Percentiles rank a stretch among this genome's conserved stretches.
These are phyloP conservation scores for Lamellibrachia columna DNA, from an alignment of 2,888 invertebrate genomes.

Conservation along the genomic window DNA sequence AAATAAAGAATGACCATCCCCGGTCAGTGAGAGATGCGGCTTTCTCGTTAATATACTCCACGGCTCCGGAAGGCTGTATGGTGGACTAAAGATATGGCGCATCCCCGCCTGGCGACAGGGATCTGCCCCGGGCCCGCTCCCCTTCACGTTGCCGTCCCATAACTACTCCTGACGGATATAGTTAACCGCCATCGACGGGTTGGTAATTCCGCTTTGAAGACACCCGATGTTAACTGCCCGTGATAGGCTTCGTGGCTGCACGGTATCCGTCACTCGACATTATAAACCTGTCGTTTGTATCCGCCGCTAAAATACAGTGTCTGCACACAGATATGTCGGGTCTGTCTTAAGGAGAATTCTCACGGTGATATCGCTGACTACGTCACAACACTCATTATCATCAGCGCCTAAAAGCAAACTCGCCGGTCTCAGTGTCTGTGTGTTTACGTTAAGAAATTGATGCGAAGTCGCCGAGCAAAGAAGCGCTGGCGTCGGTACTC, in stretches of 20 bases:
- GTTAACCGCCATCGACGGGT: background rate
- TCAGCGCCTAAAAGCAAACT: background rate
- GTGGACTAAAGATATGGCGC: background rate
- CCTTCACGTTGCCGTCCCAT: background rate
- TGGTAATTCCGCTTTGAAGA: conserved; percentile 3
- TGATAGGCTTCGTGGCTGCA: background rate
- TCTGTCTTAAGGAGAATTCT: background rate
- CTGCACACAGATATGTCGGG: background rate
- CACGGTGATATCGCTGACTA: background rate
- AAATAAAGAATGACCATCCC: background rate
- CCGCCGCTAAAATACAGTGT: background rate
- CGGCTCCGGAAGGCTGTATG: background rate
- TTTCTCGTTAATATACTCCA: background rate
- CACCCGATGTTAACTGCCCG: background rate
- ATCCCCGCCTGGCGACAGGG: background rate
- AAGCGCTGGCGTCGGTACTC: background rate
- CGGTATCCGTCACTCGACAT: background rate
- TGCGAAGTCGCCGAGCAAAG: background rate
- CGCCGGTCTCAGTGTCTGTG: background rate
- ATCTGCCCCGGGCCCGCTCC: background rate
- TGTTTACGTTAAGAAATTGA: conserved; percentile 5
- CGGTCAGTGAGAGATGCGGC: background rate
- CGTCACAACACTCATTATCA: background rate
- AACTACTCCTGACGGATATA: background rate
- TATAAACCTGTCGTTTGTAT: conserved; percentile 10